Conservation (phyloP, 2,888 invertebrate species). For the Chloroclysta siterata region DNA sequence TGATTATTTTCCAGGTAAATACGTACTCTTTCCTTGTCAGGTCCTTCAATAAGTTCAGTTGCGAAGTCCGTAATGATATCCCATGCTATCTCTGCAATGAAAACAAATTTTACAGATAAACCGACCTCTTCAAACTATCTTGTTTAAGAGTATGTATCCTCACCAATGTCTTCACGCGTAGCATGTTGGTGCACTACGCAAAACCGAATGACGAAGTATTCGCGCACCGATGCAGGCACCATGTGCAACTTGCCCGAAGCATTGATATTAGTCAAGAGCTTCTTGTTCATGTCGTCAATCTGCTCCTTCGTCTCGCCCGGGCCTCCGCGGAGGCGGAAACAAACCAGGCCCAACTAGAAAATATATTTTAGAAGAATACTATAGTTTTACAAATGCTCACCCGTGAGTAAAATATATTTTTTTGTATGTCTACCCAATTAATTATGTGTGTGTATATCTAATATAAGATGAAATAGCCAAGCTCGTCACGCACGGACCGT, state of each 20-base stretch:
- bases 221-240: slow-evolving; percentile 97
- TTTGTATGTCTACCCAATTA: too few relatives aligned
- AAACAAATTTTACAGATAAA: neutral
- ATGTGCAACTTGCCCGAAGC: slow-evolving; percentile 98
- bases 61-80: slow-evolving; percentile 92
- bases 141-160: slow-evolving; percentile 1
- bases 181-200: slow-evolving; percentile 97
- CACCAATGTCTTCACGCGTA: slow-evolving; percentile 92
- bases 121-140: neutral
- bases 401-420: too few relatives aligned
- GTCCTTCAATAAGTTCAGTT: slow-evolving; percentile 90
- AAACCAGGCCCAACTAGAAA: slow-evolving; percentile 93
- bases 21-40: slow-evolving; percentile 86
- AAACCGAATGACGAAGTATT: slow-evolving; percentile 96
- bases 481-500: too few relatives aligned
- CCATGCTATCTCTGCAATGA: slow-evolving; percentile 91
- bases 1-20: neutral
- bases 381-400: too few relatives aligned
- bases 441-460: too few relatives aligned
- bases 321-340: slow-evolving; percentile 93
- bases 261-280: slow-evolving; percentile 95
- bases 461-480: too few relatives aligned
- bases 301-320: slow-evolving; percentile 69
- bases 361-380: neutral
- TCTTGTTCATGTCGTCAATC: slow-evolving; percentile 92